Percentiles rank a stretch among this genome's conserved stretches.
phyloP scores from a whole-genome alignment of 2,797 vertebrate species.

The Okamejei kenojei region DNA sequence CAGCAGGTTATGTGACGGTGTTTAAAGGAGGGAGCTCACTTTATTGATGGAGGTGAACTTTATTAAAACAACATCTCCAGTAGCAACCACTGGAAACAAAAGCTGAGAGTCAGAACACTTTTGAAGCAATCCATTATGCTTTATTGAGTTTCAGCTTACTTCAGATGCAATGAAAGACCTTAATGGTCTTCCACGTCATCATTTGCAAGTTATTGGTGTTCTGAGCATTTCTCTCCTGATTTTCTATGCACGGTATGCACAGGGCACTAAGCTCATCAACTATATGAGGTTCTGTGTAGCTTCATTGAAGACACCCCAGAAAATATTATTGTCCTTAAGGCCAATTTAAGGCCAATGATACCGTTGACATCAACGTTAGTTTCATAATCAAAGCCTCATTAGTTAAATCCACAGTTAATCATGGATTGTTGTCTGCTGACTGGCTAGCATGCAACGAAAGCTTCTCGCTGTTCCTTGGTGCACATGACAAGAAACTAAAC shows the following conservation, averaged over 20 bases:
- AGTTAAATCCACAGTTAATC: not conserved
- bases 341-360: too few species aligned
- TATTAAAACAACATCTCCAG: not conserved
- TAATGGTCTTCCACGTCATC: not conserved
- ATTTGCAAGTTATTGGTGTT: not conserved
- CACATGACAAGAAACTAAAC: too few species aligned
- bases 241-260: not conserved
- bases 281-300: not conserved
- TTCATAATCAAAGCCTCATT: not conserved
- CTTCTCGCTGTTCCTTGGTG: too few species aligned
- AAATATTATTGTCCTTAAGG: not conserved
- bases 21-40: not conserved
- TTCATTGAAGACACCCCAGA: not conserved
- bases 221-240: not conserved
- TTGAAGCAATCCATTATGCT: not conserved
- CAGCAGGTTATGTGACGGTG: not conserved
- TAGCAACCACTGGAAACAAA: not conserved
- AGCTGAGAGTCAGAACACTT: not conserved
- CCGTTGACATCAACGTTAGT: not conserved
- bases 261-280: not conserved
- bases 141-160: not conserved
- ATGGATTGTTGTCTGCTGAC: too few species aligned
- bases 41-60: not conserved
- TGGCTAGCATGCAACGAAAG: too few species aligned
- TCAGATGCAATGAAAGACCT: not conserved